Percentiles rank a stretch among this genome's conserved stretches.
These are phyloP conservation scores for Astyanax mexicanus DNA, from an alignment of 2,797 vertebrate species.

Conservation along the genomic window DNA sequence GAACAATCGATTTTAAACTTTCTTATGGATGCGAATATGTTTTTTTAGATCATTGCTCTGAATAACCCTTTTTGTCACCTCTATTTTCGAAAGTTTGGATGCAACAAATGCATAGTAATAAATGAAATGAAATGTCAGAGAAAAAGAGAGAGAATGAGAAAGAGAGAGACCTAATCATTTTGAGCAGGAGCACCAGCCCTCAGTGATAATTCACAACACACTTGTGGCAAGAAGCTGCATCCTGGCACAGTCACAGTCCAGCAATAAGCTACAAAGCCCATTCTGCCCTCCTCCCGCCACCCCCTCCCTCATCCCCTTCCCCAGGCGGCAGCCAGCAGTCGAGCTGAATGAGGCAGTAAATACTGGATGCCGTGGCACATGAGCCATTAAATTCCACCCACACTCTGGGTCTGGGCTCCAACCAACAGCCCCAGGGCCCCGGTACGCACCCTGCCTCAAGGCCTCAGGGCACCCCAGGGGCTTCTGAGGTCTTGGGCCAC, in stretches of 20 bases:
- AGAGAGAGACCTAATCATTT: constrained; percentile 63
- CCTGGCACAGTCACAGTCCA: constrained; percentile 66
- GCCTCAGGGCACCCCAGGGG: constrained; percentile 13
- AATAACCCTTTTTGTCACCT: too few relatives aligned
- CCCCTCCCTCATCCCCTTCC: constrained; percentile 49
- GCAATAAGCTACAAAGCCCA: constrained; percentile 4
- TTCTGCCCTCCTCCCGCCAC: constrained; percentile 1
- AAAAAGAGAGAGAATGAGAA: constrained; percentile 11
- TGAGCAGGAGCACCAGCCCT: constrained; percentile 70
- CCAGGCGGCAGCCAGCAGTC: constrained; percentile 38
- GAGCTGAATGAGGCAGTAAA: constrained; percentile 63
- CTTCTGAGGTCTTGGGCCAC: neutral
- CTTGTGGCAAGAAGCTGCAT: constrained; percentile 47
- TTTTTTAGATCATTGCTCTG: too few relatives aligned
- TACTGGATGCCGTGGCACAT: constrained; percentile 74
- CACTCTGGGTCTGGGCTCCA: constrained; percentile 60
- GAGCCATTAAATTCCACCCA: constrained; percentile 78
- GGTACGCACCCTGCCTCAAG: neutral
- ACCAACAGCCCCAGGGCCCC: constrained; percentile 46
- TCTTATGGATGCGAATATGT: too few relatives aligned
- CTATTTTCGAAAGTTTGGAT: too few relatives aligned
- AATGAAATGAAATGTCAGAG: neutral
- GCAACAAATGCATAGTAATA: neutral
- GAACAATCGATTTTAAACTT: too few relatives aligned
- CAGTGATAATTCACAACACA: constrained; percentile 30